Conservation (phyloP, 2,888 invertebrate genomes). For the Sympetrum striolatum region DNA sequence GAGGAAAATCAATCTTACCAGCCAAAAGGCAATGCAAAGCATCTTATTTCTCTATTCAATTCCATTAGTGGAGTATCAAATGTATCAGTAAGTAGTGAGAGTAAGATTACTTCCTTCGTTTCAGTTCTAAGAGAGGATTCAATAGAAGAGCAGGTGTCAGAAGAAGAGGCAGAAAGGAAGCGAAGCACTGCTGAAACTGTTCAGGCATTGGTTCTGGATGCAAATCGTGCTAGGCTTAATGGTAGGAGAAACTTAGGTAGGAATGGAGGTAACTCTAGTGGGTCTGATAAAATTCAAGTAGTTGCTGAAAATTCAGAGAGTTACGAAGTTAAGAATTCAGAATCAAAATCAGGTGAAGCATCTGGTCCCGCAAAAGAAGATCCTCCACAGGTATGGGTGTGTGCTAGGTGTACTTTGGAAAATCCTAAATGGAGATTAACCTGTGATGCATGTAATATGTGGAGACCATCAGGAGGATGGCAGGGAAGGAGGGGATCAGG, state of each 20-base stretch:
- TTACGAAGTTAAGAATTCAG: background rate
- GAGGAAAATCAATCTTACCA: background rate
- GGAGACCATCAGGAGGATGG: slow-evolving; percentile 58
- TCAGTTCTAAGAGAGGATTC: background rate
- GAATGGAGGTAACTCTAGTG: background rate
- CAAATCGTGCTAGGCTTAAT: slow-evolving; percentile 31
- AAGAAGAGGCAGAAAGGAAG: slow-evolving; percentile 17
- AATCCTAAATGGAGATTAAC: slow-evolving; percentile 69
- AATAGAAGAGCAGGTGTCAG: background rate
- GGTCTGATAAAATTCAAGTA: background rate
- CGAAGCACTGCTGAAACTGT: slow-evolving; percentile 26
- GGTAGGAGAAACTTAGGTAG: background rate
- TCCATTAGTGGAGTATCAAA: slow-evolving; percentile 67
- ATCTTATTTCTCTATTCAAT: slow-evolving; percentile 69
- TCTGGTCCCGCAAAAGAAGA: background rate
- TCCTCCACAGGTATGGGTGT: slow-evolving; percentile 61
- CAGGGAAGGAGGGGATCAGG: background rate
- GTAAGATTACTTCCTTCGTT: background rate
- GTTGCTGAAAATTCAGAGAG: background rate
- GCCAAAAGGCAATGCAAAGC: slow-evolving; percentile 46
- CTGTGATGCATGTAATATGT: slow-evolving; percentile 67
- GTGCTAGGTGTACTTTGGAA: slow-evolving; percentile 67
- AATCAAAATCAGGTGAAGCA: background rate
- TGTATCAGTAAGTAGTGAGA: slow-evolving; percentile 58
- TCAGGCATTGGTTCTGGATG: slow-evolving; percentile 27